Percentiles rank a stretch among this genome's conserved stretches.
These are phyloP conservation scores for Syndactyla subalaris DNA, from an alignment of 2,797 vertebrate species.

Conservation along the genomic window DNA sequence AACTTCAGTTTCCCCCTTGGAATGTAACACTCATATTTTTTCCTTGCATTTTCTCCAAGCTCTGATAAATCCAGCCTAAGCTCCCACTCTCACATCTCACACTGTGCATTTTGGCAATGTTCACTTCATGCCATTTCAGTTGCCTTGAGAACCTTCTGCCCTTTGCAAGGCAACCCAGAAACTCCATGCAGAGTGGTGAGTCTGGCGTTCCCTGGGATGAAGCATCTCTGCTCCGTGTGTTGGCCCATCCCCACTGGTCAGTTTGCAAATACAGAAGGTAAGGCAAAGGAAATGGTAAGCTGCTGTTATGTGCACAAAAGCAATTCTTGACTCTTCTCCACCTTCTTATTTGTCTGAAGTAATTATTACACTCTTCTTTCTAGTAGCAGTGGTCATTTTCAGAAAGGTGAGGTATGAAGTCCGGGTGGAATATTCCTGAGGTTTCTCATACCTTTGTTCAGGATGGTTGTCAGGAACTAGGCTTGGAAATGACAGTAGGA, in stretches of 20 bases:
- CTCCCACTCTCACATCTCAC: neutral
- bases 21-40: neutral
- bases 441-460: neutral
- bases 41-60: neutral
- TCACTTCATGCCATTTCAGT: neutral
- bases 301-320: neutral
- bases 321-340: neutral
- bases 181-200: neutral
- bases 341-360: neutral
- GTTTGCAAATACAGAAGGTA: neutral
- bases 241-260: neutral
- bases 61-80: neutral
- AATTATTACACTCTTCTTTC: neutral
- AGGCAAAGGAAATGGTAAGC: neutral
- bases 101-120: rapidly evolving
- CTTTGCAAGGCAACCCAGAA: neutral
- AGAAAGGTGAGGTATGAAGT: neutral
- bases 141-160: neutral
- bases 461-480: neutral
- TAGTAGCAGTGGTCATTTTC: neutral
- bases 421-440: neutral
- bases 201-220: neutral
- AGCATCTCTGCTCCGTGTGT: neutral
- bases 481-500: neutral
- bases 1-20: neutral